A percentile compares a stretch with the other conserved stretches of the same genome.
phyloP scores from a whole-genome alignment of 2,113 vertebrate species.

The Tetrax tetrax region DNA sequence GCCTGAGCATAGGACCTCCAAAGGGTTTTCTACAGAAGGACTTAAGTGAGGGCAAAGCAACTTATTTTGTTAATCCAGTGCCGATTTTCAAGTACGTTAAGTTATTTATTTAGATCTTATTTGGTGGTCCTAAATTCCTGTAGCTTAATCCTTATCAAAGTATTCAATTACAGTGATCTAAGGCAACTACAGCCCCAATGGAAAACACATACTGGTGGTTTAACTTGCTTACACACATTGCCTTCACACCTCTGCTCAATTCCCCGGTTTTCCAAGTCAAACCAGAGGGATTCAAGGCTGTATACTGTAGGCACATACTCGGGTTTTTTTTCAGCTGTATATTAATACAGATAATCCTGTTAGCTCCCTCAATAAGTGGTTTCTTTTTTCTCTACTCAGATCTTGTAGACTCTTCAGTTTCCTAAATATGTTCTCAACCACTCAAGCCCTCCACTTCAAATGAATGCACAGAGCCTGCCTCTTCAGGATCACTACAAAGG shows the following conservation, averaged over 20 bases:
- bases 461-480: neutral
- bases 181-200: neutral
- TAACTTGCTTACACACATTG: neutral
- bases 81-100: neutral
- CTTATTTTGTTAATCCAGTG: neutral
- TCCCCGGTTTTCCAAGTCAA: neutral
- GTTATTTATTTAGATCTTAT: neutral
- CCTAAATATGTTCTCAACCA: neutral
- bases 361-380: neutral
- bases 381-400: neutral
- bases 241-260: neutral
- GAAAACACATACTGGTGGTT: neutral
- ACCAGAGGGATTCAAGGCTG: neutral
- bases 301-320: neutral
- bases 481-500: neutral
- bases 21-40: neutral
- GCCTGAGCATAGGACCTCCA: neutral
- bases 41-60: neutral
- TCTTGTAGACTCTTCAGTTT: neutral
- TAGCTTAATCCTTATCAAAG: neutral
- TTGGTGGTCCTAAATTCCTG: neutral
- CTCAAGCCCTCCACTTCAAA: neutral
- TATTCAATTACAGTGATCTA: neutral
- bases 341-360: neutral
- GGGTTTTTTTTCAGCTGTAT: neutral